Percentiles rank a stretch among this genome's conserved stretches.
Conservation (phyloP, 1,140 invertebrate genomes). For the Trissolcus basalis region DNA sequence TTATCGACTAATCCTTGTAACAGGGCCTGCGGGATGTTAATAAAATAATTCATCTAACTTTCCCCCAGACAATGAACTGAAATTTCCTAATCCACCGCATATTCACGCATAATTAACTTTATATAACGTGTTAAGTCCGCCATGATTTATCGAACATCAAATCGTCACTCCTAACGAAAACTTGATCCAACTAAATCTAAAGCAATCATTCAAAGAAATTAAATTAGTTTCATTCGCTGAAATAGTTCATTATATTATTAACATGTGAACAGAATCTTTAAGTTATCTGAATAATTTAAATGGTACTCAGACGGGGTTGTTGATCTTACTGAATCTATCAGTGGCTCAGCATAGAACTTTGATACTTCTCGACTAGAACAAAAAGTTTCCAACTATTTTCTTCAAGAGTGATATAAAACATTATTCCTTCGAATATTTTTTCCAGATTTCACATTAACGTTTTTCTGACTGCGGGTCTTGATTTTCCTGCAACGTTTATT, state of each 20-base stretch:
- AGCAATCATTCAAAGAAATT: no score
- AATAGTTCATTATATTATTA: background rate
- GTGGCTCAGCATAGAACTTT: no score
- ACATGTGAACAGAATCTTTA: no score
- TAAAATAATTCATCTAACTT: slow-evolving; percentile 60
- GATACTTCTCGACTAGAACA: no score
- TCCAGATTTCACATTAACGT: background rate
- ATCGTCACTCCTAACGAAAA: background rate
- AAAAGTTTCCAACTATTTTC: no score
- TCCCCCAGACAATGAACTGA: slow-evolving; percentile 28
- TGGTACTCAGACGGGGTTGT: no score
- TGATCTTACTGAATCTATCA: no score
- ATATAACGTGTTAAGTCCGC: slow-evolving; percentile 1
- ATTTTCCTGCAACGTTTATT: no score
- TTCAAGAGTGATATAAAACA: no score
- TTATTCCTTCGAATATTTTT: slow-evolving; percentile 4
- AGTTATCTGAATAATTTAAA: no score
- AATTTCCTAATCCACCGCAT: slow-evolving; percentile 47
- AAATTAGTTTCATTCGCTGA: background rate
- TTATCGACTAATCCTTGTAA: slow-evolving; percentile 57
- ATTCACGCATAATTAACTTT: slow-evolving; percentile 57
- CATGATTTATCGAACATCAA: slow-evolving; percentile 31
- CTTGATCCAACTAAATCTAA: no score
- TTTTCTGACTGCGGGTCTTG: background rate
- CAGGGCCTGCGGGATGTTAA: slow-evolving; percentile 55